These are phyloP conservation scores for Cantharis rustica DNA, from an alignment of 2,888 invertebrate species.

Conservation along the genomic window DNA sequence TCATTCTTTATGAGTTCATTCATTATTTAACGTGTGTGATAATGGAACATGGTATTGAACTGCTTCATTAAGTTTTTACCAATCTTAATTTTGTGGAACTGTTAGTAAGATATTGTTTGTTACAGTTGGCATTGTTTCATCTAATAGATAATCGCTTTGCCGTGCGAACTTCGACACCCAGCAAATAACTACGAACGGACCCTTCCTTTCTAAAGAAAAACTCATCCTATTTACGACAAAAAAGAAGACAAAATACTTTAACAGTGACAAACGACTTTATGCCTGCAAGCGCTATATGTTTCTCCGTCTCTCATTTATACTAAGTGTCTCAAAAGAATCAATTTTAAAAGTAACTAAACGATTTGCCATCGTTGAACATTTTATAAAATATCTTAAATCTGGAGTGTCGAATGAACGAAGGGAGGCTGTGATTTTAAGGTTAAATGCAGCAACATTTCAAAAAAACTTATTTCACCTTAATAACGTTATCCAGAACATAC, in stretches of 20 bases:
- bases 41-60: constrained; percentile 27
- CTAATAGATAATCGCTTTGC: constrained; percentile 39
- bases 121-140: constrained; percentile 34
- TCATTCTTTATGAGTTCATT: constrained; percentile 20
- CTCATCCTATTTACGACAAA: constrained; percentile 30
- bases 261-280: constrained; percentile 42
- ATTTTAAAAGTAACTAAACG: constrained; percentile 40
- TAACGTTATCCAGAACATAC: background rate
- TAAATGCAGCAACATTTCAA: constrained; percentile 15
- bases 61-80: constrained; percentile 31
- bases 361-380: constrained; percentile 29
- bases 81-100: constrained; percentile 28
- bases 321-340: constrained; percentile 42
- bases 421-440: constrained; percentile 14
- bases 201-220: constrained; percentile 33
- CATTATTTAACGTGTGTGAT: constrained; percentile 30
- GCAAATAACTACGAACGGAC: constrained; percentile 35
- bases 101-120: constrained; percentile 30
- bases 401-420: constrained; percentile 6
- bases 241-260: constrained; percentile 38
- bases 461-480: constrained; percentile 2
- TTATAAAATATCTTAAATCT: constrained; percentile 22
- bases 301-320: constrained; percentile 39
- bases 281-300: constrained; percentile 34
- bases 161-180: constrained; percentile 39